These are phyloP conservation scores for Xanthorhoe designata DNA, from an alignment of 2,888 invertebrate species.

Conservation along the genomic window DNA sequence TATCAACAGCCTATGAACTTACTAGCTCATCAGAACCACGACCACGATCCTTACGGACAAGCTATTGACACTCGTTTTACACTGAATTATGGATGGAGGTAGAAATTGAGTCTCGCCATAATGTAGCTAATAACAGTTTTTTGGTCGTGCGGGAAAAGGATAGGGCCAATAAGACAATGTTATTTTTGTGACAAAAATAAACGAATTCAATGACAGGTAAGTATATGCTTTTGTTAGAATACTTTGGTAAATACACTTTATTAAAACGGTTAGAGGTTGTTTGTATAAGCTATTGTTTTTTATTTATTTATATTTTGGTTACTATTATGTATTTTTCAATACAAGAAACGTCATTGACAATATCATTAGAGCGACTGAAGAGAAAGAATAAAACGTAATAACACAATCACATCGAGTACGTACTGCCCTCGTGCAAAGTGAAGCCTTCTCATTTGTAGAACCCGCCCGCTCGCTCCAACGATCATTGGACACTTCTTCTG, in stretches of 20 bases:
- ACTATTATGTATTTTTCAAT: neutral
- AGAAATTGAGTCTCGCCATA: conserved; percentile 17
- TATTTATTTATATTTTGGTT: neutral
- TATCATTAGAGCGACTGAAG: neutral
- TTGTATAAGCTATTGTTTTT: too few species aligned
- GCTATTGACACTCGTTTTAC: conserved; percentile 71
- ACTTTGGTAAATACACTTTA: too few species aligned
- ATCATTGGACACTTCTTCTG: conserved; percentile 66
- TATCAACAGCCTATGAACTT: conserved; percentile 40
- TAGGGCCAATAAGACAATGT: too few species aligned
- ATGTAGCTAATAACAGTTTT: conserved; percentile 17
- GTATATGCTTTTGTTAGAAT: too few species aligned
- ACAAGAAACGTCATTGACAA: neutral
- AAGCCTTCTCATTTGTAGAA: conserved; percentile 67
- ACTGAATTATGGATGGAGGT: conserved; percentile 59
- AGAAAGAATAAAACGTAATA: conserved; percentile 9
- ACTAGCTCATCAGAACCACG: conserved; percentile 69
- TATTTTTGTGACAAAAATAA: too few species aligned
- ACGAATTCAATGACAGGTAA: too few species aligned
- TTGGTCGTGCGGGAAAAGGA: neutral
- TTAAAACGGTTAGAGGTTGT: too few species aligned
- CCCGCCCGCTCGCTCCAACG: conserved; percentile 62
- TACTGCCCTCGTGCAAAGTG: conserved; percentile 16
- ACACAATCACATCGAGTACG: conserved; percentile 22
- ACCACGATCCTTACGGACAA: conserved; percentile 58